These are phyloP conservation scores for Motacilla tschutschensis DNA, from an alignment of 2,113 vertebrate species.

Conservation along the genomic window DNA sequence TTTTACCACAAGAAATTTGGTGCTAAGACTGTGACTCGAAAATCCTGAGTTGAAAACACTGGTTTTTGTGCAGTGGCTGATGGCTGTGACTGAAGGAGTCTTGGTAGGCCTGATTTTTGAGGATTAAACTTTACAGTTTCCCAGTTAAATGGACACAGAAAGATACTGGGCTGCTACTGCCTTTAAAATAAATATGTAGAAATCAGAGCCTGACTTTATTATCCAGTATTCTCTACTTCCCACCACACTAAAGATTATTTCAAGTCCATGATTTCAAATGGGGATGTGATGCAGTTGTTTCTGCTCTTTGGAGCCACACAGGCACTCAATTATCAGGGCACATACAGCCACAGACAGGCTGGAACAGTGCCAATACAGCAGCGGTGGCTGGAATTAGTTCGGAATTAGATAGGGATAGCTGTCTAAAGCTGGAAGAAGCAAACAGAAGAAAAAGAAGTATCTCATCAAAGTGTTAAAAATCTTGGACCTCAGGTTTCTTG, in stretches of 20 bases:
- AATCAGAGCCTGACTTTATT: neutral
- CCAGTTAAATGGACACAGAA: neutral
- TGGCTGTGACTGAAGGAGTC: neutral
- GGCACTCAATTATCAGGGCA: neutral
- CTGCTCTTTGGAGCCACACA: neutral
- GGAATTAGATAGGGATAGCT: neutral
- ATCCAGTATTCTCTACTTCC: neutral
- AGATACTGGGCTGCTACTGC: neutral
- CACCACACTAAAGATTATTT: neutral
- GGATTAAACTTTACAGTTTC: neutral
- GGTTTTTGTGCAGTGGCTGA: neutral
- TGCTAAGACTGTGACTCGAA: neutral
- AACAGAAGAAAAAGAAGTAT: neutral
- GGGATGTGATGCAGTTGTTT: neutral
- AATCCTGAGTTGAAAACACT: neutral
- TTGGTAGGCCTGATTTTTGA: neutral
- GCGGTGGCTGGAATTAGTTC: neutral
- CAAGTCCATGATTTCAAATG: neutral
- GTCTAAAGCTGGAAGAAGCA: neutral
- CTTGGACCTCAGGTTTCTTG: neutral
- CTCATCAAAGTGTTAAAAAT: neutral
- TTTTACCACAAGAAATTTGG: neutral
- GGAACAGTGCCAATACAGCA: neutral
- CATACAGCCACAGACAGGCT: rapidly evolving
- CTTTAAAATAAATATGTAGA: neutral